Percentiles rank a stretch among this genome's conserved stretches.
phyloP scores from a whole-genome alignment of 1,140 invertebrate species.

The Paracyclopina nana region DNA sequence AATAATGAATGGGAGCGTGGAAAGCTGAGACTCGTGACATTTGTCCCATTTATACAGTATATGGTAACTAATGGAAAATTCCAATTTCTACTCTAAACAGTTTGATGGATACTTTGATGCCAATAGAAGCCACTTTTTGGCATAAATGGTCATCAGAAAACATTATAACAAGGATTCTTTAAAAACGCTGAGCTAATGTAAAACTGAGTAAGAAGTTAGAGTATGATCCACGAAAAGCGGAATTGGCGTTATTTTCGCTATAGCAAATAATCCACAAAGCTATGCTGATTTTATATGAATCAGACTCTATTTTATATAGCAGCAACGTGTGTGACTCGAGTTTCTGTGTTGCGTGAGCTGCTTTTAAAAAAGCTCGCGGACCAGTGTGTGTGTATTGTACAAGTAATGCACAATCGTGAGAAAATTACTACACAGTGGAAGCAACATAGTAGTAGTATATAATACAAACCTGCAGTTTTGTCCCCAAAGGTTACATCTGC shows the following conservation, averaged over 20 bases:
- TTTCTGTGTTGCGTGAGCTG: too few species aligned
- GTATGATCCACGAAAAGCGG: too few species aligned
- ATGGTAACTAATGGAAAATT: not conserved
- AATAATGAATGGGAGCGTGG: not conserved
- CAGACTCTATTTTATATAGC: not conserved
- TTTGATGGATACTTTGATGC: not conserved
- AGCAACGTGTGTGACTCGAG: too few species aligned
- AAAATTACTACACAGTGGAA: not conserved
- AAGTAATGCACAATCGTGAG: not conserved
- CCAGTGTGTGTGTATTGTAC: not conserved
- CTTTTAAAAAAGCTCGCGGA: too few species aligned
- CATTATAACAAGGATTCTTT: too few species aligned
- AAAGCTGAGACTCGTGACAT: not conserved
- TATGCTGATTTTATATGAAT: not conserved
- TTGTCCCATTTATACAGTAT: not conserved
- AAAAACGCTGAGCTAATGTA: too few species aligned
- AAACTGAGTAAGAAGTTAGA: too few species aligned
- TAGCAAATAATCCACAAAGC: too few species aligned
- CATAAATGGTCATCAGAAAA: too few species aligned
- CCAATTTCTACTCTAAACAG: not conserved
- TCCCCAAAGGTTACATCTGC: slow-evolving; percentile 74
- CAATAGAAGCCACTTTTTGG: not conserved
- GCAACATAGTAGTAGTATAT: not conserved
- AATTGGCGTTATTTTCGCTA: too few species aligned
- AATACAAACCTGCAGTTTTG: slow-evolving; percentile 49